Conservation (phyloP, 2,797 vertebrate species). For the Poecilia gillii region DNA sequence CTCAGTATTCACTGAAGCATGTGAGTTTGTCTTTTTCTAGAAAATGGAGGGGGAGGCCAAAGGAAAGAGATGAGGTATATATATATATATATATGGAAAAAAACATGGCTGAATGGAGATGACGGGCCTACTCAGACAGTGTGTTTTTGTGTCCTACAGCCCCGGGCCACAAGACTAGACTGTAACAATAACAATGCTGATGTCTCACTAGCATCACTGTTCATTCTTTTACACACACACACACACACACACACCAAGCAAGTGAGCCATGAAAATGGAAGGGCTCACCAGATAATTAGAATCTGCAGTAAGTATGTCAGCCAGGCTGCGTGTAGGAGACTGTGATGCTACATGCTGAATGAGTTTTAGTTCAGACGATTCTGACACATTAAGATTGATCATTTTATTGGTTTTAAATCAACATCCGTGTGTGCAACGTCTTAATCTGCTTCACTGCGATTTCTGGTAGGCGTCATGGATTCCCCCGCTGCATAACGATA, state of each 20-base stretch:
- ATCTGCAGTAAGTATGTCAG: conserved; percentile 51
- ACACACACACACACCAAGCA: conserved; percentile 15
- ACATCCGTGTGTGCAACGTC: neutral
- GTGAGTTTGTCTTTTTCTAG: conserved; percentile 28
- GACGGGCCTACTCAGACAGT: conserved; percentile 70
- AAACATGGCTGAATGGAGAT: conserved; percentile 46
- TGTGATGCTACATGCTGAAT: neutral
- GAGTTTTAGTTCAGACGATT: neutral
- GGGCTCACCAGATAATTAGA: conserved; percentile 40
- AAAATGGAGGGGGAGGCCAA: conserved; percentile 51
- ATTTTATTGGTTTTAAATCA: neutral
- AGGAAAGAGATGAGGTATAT: conserved; percentile 54
- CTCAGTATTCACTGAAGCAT: conserved; percentile 54
- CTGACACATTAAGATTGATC: neutral
- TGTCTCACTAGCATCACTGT: conserved; percentile 71
- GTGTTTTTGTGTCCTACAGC: conserved; percentile 78
- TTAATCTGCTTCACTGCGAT: neutral
- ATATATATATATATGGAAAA: conserved; percentile 24
- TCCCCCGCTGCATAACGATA: neutral
- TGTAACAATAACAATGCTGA: conserved; percentile 75
- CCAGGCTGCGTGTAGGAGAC: conserved; percentile 20
- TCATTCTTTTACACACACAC: conserved; percentile 33
- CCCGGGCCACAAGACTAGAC: conserved; percentile 75
- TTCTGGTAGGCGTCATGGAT: neutral
- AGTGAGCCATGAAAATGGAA: conserved; percentile 66